A percentile compares a stretch with the other conserved stretches of the same genome.
Evolutionary conservation across 2,888 invertebrate species (phyloP).

Genomic region (Orthosia gracilis): DNA sequence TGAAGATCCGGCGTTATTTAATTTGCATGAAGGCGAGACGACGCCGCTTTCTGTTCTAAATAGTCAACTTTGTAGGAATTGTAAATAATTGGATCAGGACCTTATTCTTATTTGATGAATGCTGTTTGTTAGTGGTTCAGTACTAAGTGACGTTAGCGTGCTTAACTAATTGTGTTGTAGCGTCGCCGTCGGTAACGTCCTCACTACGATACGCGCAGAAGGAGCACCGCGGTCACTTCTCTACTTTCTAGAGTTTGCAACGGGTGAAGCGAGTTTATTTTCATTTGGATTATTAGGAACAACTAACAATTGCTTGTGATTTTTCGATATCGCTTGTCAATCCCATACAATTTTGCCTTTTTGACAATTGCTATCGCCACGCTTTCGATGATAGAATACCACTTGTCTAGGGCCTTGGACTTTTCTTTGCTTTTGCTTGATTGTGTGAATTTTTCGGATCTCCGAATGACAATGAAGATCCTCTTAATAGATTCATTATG

Average conservation of each 20-base stretch:
- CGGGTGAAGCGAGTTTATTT: no score
- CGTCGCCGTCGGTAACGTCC: neutral
- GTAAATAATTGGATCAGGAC: neutral
- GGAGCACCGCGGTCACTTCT: neutral
- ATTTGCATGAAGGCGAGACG: conserved; percentile 7
- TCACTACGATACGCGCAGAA: neutral
- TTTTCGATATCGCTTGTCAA: no score
- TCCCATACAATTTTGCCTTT: no score
- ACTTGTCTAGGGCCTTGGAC: no score
- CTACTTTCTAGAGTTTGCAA: neutral
- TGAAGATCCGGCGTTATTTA: conserved; percentile 7
- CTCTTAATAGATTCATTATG: neutral
- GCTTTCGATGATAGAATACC: no score
- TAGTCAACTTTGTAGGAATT: neutral
- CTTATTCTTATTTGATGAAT: neutral
- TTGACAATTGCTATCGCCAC: no score
- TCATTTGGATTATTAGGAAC: no score
- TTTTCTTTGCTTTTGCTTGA: neutral
- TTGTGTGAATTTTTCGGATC: no score
- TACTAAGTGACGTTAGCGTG: neutral
- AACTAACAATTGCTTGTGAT: no score
- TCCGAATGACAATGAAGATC: neutral
- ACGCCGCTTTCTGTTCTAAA: neutral
- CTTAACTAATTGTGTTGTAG: neutral
- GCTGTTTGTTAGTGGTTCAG: neutral